phyloP scores from a whole-genome alignment of 2,113 vertebrate species.

The Chionis minor region DNA sequence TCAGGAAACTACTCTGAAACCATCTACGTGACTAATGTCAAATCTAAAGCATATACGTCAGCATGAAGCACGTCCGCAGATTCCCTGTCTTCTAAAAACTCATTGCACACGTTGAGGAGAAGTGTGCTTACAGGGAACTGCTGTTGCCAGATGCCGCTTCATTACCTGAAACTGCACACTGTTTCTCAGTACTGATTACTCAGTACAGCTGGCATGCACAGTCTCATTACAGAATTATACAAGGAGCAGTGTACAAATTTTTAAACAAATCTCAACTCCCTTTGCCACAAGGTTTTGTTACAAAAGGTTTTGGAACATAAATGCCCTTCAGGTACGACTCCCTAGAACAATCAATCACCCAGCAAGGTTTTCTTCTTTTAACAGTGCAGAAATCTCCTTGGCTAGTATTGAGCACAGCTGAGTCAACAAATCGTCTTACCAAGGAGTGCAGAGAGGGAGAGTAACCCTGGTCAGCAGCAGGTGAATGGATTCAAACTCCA shows the following conservation, averaged over 20 bases:
- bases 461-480: neutral
- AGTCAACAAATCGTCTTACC: neutral
- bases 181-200: neutral
- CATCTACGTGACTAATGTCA: neutral
- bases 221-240: neutral
- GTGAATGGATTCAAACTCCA: neutral
- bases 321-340: neutral
- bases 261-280: neutral
- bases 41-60: neutral
- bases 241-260: neutral
- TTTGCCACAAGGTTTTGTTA: neutral
- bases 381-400: neutral
- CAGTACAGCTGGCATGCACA: neutral
- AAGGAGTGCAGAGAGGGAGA: neutral
- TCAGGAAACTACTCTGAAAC: neutral
- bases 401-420: neutral
- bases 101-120: neutral
- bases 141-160: neutral
- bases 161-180: neutral
- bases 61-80: neutral
- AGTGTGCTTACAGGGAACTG: neutral
- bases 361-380: neutral
- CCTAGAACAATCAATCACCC: neutral
- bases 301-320: neutral
- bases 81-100: neutral